Evolutionary conservation across 2,888 invertebrate genomes (phyloP).

Genomic region (Tenthredo scrophulariae): DNA sequence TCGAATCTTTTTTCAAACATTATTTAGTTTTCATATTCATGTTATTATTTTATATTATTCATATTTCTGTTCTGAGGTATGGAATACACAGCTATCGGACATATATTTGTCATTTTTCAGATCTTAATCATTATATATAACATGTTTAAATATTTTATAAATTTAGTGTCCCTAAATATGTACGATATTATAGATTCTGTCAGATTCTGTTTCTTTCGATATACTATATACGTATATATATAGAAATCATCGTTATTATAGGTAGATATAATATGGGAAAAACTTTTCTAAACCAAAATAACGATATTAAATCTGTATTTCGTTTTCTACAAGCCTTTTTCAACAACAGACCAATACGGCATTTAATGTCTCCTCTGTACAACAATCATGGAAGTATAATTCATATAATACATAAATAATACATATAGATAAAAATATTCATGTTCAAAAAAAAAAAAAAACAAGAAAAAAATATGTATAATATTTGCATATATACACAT

Average conservation of each 20-base stretch:
- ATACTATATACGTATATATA: neutral
- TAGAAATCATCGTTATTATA: neutral
- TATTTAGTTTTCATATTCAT: neutral
- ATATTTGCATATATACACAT: conserved; percentile 7
- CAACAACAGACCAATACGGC: conserved; percentile 47
- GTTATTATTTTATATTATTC: neutral
- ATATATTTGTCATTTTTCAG: conserved; percentile 9
- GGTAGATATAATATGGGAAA: neutral
- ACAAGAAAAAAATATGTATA: neutral
- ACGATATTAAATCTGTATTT: conserved; percentile 28
- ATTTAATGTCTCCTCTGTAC: conserved; percentile 49
- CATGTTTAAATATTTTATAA: neutral
- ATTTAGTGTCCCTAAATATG: neutral
- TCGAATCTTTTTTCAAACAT: neutral
- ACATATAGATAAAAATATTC: conserved; percentile 8
- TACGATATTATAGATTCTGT: neutral
- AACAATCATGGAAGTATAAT: conserved; percentile 52
- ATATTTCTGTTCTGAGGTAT: conserved; percentile 11
- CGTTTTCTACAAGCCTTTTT: conserved; percentile 41
- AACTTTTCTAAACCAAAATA: conserved; percentile 9
- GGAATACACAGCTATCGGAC: too few relatives aligned
- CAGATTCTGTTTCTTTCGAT: neutral
- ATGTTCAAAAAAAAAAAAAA: conserved; percentile 24
- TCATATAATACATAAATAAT: conserved; percentile 12
- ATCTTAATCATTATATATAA: neutral